phyloP scores from a whole-genome alignment of 2,113 vertebrate genomes.

The Notiomystis cincta region DNA sequence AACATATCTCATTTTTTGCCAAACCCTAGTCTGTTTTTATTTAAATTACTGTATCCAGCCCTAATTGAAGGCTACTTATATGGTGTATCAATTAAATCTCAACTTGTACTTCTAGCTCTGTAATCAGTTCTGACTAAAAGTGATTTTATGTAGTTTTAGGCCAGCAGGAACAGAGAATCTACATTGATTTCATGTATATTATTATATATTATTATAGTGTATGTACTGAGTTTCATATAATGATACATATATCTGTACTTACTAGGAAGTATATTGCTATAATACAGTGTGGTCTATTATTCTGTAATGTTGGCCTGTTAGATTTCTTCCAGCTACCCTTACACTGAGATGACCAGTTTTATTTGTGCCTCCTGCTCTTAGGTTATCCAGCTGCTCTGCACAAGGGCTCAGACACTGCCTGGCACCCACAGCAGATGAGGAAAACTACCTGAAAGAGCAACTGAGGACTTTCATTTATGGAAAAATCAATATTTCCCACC shows the following conservation, averaged over 20 bases:
- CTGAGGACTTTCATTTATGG: background rate
- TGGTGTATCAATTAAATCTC: background rate
- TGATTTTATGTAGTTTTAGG: background rate
- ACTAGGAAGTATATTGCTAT: background rate
- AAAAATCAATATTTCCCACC: background rate
- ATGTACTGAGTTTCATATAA: background rate
- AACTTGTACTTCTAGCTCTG: background rate
- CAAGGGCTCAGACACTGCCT: background rate
- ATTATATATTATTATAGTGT: background rate
- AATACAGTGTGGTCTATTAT: background rate
- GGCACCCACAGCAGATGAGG: background rate
- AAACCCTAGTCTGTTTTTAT: background rate
- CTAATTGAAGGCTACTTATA: background rate
- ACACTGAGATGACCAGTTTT: fast-evolving
- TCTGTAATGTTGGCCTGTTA: background rate
- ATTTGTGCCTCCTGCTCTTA: background rate
- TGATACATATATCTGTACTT: background rate
- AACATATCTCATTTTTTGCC: background rate
- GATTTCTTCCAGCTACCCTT: background rate
- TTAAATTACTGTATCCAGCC: background rate
- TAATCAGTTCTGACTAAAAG: background rate
- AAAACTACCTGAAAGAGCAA: background rate
- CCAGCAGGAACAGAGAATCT: background rate
- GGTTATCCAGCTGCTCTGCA: background rate
- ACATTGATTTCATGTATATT: background rate